Base-by-base conservation (phyloP, 2,888 invertebrate genomes). In the Keiferia lycopersicella region DNA sequence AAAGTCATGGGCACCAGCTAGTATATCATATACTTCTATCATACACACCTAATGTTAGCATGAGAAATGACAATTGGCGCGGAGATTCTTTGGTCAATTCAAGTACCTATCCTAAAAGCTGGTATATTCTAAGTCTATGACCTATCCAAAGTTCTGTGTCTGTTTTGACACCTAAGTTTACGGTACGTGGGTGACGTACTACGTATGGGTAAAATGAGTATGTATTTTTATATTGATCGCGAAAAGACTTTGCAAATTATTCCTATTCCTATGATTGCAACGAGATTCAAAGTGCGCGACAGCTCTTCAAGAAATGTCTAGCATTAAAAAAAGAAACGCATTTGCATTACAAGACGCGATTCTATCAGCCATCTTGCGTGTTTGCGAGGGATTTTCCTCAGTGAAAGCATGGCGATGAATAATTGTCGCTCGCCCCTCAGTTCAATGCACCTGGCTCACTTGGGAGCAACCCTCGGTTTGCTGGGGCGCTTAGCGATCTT, bases 331-430 rank as follows among this genome's bases (percentile, higher is more conserved):
- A 20, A 11, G 1, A 45, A n/a, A 45, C 41, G 41, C 14, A 12
- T 8, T 39, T 8, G 8, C 18, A 20, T 20, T 16, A 16, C 53
- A 58, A 41, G 22, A 41, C 59, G 20, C 45, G 45, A 45, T 45
- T 8, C 16, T 56, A 62, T 62, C 53, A 14, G 30, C 38, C 34
- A 59, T 50, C 62, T 34, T 22, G 53, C 2, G 14, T 66, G 65
- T 67, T 67, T 71, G 67, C 69, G 71, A 73, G 74, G 73, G 75
- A 73, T 75, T 78, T 77, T 79, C 73, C 73, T 69, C 70, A 69
- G 71, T 72, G 69, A 77, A 79, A 73, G 77, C 79, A 76, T 79
- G 79, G 71, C 74, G 77, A 77, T 80, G 83, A 82, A 83, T 83
- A 83, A 82, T 82, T 81, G 80, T 75, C 70, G 73, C 72, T 38